These are phyloP conservation scores for Chelonoidis abingdonii DNA, from an alignment of 2,113 vertebrate genomes.

Conservation along the genomic window DNA sequence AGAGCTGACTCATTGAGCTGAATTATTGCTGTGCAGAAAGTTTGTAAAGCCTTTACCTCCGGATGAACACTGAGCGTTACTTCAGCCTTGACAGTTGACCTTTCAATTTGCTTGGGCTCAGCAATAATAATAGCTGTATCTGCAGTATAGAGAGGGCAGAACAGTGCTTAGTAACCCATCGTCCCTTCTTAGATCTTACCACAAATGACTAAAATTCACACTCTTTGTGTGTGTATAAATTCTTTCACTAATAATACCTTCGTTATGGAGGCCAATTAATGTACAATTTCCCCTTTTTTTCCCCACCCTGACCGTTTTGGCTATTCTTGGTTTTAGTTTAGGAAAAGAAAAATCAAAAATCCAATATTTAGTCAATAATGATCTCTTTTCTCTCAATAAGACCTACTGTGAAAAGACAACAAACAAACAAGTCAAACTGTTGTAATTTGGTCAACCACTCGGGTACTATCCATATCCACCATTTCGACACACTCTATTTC, in stretches of 20 bases:
- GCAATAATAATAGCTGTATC: conserved; percentile 74
- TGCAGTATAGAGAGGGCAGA: conserved; percentile 63
- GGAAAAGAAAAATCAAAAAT: conserved; percentile 34
- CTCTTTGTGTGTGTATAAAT: conserved; percentile 46
- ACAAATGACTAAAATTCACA: conserved; percentile 53
- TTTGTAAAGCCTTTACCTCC: conserved; percentile 78
- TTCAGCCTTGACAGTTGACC: conserved; percentile 83
- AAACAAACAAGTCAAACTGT: conserved; percentile 89
- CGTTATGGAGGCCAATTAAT: conserved; percentile 68
- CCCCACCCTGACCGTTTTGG: conserved; percentile 46
- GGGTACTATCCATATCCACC: conserved; percentile 95
- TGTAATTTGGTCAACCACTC: conserved; percentile 99
- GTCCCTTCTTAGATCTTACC: conserved; percentile 71
- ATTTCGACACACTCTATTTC: conserved; percentile 99
- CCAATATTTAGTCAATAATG: conserved; percentile 68
- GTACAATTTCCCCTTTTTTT: conserved; percentile 7
- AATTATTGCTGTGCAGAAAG: conserved; percentile 79
- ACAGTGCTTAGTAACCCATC: conserved; percentile 67
- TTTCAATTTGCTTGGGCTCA: conserved; percentile 77
- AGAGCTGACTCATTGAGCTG: conserved; percentile 75
- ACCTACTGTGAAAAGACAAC: conserved; percentile 80
- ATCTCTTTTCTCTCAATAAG: conserved; percentile 72
- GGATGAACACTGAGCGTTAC: conserved; percentile 77
- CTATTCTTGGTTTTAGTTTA: conserved; percentile 71
- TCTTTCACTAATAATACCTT: conserved; percentile 48